phyloP scores from a whole-genome alignment of 2,888 invertebrate species.

The Ypsolopha scabrella region DNA sequence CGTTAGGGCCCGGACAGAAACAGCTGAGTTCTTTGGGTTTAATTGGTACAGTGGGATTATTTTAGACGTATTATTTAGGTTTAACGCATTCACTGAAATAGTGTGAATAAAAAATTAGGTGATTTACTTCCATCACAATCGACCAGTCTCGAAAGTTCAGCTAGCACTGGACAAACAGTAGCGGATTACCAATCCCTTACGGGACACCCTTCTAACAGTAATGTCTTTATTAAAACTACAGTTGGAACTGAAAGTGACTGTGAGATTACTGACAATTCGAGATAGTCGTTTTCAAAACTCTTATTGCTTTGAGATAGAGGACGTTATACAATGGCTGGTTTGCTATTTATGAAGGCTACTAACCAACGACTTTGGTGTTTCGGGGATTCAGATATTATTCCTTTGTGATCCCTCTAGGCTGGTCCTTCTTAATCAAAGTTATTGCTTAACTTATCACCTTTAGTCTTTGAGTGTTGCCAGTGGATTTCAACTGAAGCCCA shows the following conservation, averaged over 20 bases:
- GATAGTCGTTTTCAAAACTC: too few relatives aligned
- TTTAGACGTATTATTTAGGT: background rate
- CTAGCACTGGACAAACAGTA: background rate
- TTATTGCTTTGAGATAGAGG: too few relatives aligned
- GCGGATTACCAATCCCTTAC: conserved; percentile 28
- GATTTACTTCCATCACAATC: background rate
- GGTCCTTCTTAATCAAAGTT: conserved; percentile 62
- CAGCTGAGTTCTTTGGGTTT: conserved; percentile 50
- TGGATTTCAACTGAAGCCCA: background rate
- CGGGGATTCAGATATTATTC: conserved; percentile 58
- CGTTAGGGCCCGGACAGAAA: conserved; percentile 45
- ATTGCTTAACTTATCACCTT: conserved; percentile 30
- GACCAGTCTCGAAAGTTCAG: background rate
- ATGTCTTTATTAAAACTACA: conserved; percentile 65
- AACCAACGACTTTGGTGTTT: conserved; percentile 43
- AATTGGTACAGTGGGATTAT: conserved; percentile 27
- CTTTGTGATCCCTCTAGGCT: conserved; percentile 44
- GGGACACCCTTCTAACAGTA: conserved; percentile 44
- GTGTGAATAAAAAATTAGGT: too few relatives aligned
- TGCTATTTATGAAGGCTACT: too few relatives aligned
- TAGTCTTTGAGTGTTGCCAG: conserved; percentile 18
- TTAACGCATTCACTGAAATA: background rate
- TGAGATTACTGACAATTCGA: too few relatives aligned
- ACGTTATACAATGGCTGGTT: too few relatives aligned
- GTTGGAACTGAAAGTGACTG: conserved; percentile 40